These are phyloP conservation scores for Sturnus vulgaris DNA, from an alignment of 2,113 vertebrate genomes.

Conservation along the genomic window DNA sequence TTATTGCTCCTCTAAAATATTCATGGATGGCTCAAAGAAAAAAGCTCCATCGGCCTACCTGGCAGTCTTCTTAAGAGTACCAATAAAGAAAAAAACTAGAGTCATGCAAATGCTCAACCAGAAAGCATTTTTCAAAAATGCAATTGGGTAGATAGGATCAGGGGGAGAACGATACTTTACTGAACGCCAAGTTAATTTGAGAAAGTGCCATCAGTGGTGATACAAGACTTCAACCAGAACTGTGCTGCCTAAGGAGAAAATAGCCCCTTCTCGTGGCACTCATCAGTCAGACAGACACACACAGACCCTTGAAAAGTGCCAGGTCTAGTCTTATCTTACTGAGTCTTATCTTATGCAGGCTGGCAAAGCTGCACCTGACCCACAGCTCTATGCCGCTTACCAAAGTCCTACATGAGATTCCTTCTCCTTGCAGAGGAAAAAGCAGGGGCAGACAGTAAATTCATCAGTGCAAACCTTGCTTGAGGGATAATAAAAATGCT, in stretches of 20 bases:
- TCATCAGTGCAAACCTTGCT: background rate
- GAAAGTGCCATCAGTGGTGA: background rate
- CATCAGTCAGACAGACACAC: background rate
- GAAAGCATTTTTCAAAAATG: background rate
- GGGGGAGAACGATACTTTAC: background rate
- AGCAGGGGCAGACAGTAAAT: background rate
- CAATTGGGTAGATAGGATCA: background rate
- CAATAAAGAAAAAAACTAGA: background rate
- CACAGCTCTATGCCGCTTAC: background rate
- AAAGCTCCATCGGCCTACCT: background rate
- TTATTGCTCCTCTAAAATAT: background rate
- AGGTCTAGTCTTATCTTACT: background rate
- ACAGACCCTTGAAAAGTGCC: background rate
- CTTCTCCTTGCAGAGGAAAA: background rate
- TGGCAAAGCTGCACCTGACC: background rate
- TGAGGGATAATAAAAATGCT: background rate
- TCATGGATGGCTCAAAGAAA: background rate
- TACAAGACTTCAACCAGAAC: background rate
- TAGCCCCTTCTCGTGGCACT: background rate
- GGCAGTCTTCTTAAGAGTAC: background rate
- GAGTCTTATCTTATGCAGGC: background rate
- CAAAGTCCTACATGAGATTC: background rate
- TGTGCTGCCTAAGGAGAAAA: background rate
- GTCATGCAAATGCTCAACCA: background rate
- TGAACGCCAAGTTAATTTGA: background rate